Base-by-base conservation (phyloP, 2,888 invertebrate genomes). In the Standfussiana lucernea region DNA sequence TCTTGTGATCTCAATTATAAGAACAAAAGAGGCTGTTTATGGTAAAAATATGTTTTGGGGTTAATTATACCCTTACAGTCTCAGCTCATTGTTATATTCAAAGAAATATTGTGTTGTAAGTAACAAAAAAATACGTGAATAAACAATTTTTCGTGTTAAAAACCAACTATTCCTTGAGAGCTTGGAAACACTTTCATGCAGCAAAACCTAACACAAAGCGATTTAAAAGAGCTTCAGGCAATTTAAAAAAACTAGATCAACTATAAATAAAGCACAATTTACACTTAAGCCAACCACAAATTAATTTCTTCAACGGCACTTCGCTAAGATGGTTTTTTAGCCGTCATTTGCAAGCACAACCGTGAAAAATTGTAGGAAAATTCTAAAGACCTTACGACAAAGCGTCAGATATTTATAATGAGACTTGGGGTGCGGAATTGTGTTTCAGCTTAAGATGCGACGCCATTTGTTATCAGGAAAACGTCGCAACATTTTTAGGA, bases 371-470 rank as follows among this genome's bases (percentile, higher is more conserved):
- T 45, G 5, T n/a, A 15, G 28, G 2, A 68, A 50, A 40, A 35
- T 72, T 64, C 15, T 50, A 18, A 68, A 79, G 65, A 84, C 40
- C 21, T 40, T n/a, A 32, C 72, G 35, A 84, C 65, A 70, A 82
- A 69, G 53, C 72, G 45, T 69, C 45, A 72, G 84, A 84, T 69
- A 71, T 84, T 64, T 61, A 65, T 79, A 73, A 84, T 62, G 59
- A 61, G 35, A 53, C 53, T 72, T 59, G 65, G 53, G 80, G 59
- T 42, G 35, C 42, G 62, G 62, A 69, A 61, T 69, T 72, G 65
- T 79, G 50, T 69, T 84, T 56, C 7, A 61, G 37, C 24, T 45
- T 79, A 59, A 67, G 35, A 68, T 50, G 67, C 42, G 70, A 40
- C 50, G 79, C 64, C 72, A 72, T 72, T 79, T 84, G 50, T 53